Conservation (phyloP, 92 coral and sea anemone genomes). For the Scolanthus callimorphus region DNA sequence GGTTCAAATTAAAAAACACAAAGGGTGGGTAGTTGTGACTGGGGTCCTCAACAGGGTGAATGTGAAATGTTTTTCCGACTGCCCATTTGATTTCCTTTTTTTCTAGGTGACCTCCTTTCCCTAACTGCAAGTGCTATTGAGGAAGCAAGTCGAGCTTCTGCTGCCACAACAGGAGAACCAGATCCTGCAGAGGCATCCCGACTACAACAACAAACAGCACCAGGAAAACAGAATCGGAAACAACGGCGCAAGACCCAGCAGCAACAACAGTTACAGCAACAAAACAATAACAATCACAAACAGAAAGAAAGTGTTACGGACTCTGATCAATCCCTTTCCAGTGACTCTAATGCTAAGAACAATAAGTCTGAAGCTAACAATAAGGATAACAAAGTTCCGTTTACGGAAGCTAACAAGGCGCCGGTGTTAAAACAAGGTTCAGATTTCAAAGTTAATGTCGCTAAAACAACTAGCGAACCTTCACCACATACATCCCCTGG, state of each 20-base stretch:
- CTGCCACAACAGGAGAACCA: slow-evolving; percentile 40
- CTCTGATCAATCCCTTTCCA: background rate
- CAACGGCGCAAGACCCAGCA: slow-evolving; percentile 87
- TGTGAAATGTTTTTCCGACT: background rate
- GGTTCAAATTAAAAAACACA: background rate
- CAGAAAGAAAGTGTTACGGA: slow-evolving; percentile 11
- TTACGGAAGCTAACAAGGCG: slow-evolving; percentile 4
- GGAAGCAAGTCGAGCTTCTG: slow-evolving; percentile 31
- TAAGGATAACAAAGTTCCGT: slow-evolving; percentile 5
- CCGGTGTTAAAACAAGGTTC: background rate
- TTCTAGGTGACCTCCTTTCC: slow-evolving; percentile 71
- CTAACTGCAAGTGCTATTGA: slow-evolving; percentile 48
- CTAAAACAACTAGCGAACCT: slow-evolving; percentile 8
- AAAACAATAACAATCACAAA: slow-evolving; percentile 47
- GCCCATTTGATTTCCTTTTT: background rate
- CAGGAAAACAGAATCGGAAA: slow-evolving; percentile 80
- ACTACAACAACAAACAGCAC: slow-evolving; percentile 41
- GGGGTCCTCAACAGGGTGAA: background rate
- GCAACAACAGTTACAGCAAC: slow-evolving; percentile 51
- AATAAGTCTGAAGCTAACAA: slow-evolving; percentile 1
- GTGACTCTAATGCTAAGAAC: background rate
- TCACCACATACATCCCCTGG: slow-evolving; percentile 6
- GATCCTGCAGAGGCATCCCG: slow-evolving; percentile 63
- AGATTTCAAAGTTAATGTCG: background rate
- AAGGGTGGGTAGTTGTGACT: background rate